Base-by-base conservation (phyloP, 2,113 vertebrate genomes). In the Coregonus clupeaformis region DNA sequence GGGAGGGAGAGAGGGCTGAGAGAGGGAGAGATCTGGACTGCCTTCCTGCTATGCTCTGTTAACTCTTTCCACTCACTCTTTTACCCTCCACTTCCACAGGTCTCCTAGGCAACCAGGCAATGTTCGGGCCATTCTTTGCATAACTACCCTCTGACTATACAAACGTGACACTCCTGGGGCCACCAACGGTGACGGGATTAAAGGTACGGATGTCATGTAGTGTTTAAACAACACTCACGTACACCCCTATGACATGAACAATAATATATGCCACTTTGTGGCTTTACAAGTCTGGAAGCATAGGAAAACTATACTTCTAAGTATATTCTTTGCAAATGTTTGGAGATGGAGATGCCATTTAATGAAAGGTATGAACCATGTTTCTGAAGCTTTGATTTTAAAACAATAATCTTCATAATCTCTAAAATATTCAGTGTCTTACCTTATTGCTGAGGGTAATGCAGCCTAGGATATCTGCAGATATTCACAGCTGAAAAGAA, bases 401-500 rank as follows among this genome's bases (percentile, higher is more conserved):
- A 32, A 14, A 16, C 29, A 1, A 16, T 25, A 9, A 36, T 42
- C 13, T 5, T 2, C 1, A n/a, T 45, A 1, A 45, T 22, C n/a
- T 67, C 42, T 47, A 24, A 5, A 11, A 45, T 20, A 65, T 29
- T 29, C 22, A 62, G 42, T 3, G 36, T 79, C 85, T 84, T 89
- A 91, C 91, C 88, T 89, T 87, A 82, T 71, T 81, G 69, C 80
- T 77, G 84, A 82, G 63, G 65, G n/a, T 80, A 87, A 77, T 5
- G 73, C 72, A 85, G 82, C 84, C 79, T 82, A 78, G 72, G 27
- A 79, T 27, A 76, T 86, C 77, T 76, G 87, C 89, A 82, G 88
- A 79, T 87, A 76, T 81, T 92, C 80, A 84, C 89, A 88, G 82
- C 90, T 92, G 79, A 64, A 84, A 84, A 85, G n/a, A 81, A 49